Evolutionary conservation across 2,888 invertebrate species (phyloP), one percentile per base, ranked within the genome.

Genomic region (Syritta pipiens): DNA sequence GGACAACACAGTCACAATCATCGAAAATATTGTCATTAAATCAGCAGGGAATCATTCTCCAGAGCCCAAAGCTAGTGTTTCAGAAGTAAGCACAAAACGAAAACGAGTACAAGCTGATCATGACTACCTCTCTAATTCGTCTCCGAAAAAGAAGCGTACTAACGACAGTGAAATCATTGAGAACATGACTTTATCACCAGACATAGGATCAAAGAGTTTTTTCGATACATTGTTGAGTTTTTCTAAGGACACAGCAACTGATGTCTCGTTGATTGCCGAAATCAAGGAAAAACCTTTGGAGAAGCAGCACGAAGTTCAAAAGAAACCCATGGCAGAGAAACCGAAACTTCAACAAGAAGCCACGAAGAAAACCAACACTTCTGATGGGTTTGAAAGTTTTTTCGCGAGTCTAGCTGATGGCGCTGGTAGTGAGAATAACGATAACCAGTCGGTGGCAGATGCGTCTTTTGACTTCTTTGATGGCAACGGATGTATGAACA

Each of bases 141-240:
- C 51, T 14, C 12, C 62, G 6, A 77, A 71, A 59, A 59, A 30
- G 1, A 53, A 17, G 10, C 49, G 10, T 0, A 17, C 1, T 7
- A n/a, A n/a, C n/a, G 14, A 22, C 3, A 4, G 20, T 10, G 40
- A 26, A n/a, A n/a, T n/a, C n/a, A n/a, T 28, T 19, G 20, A 44
- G 9, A 20, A 12, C 7, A 5, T 26, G 0, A 32, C 40, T 7
- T 6, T 4, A 4, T 37, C 62, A 5, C 20, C 9, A 1, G 49
- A 19, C 0, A 9, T 30, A 0, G 28, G 22, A 12, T 28, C 77
- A 3, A 74, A 44, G 19, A 68, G 30, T 17, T 79, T 74, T 28
- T 51, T 62, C 67, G 67, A 79, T 5, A 68, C 74, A 44, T 74
- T 79, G 10, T 9, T 60, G 1, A 57, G 68, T 5, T 30, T 68